Percentiles rank a stretch among this genome's conserved stretches.
phyloP scores from a whole-genome alignment of 2,113 vertebrate genomes.

The Pomatorhinus ruficollis region DNA sequence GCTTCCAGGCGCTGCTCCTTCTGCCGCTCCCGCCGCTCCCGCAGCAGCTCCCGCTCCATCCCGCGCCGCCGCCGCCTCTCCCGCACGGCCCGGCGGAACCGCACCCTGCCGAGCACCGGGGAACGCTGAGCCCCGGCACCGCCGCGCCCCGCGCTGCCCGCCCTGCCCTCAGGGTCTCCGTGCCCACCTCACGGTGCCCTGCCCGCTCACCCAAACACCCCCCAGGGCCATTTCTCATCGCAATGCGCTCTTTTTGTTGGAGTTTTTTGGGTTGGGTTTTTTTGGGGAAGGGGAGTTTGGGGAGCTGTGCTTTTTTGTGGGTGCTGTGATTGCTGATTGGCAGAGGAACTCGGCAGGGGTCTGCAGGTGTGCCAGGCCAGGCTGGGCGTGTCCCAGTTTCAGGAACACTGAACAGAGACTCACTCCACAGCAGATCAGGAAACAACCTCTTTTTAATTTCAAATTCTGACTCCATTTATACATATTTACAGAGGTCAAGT shows the following conservation, averaged over 20 bases:
- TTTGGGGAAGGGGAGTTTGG: neutral
- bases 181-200: fast-evolving
- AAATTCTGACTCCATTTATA: too few relatives aligned
- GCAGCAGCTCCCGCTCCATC: conserved; percentile 65
- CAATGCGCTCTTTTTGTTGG: neutral
- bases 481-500: too few relatives aligned
- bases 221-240: neutral
- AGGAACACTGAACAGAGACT: too few relatives aligned
- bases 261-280: neutral
- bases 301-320: neutral
- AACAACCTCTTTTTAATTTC: too few relatives aligned
- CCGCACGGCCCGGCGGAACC: conserved; percentile 76
- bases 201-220: neutral
- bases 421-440: too few relatives aligned
- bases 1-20: conserved; percentile 75
- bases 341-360: too few relatives aligned
- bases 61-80: conserved; percentile 70
- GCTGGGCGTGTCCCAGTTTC: too few relatives aligned
- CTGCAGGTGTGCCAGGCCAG: too few relatives aligned
- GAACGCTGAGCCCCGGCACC: too few relatives aligned
- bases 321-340: too few relatives aligned
- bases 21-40: conserved; percentile 70
- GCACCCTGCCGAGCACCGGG: conserved; percentile 73
- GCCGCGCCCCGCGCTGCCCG: fast-evolving
- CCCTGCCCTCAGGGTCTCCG: fast-evolving